These are phyloP conservation scores for Parascotia fuliginaria DNA, from an alignment of 2,888 invertebrate genomes.

Conservation along the genomic window DNA sequence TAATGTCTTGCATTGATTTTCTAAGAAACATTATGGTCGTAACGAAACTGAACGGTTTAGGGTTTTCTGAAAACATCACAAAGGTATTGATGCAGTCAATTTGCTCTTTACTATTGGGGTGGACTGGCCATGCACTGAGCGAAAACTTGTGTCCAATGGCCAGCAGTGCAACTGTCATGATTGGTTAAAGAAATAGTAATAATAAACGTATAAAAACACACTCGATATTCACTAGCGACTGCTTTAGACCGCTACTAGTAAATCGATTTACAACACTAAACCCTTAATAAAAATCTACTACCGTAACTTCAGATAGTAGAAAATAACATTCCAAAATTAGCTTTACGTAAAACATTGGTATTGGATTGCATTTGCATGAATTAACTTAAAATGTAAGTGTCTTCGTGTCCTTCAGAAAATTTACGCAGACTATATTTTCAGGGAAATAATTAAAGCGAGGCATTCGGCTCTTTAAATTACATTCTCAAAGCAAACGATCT, in stretches of 20 bases:
- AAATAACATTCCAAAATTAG: slow-evolving; percentile 1
- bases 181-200: background rate
- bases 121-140: too few species aligned
- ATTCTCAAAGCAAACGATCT: slow-evolving; percentile 61
- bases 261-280: slow-evolving; percentile 3
- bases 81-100: too few species aligned
- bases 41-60: too few species aligned
- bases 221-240: background rate
- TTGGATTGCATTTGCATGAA: slow-evolving; percentile 33
- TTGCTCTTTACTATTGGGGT: too few species aligned
- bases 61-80: too few species aligned
- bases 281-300: slow-evolving; percentile 1
- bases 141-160: too few species aligned
- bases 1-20: too few species aligned
- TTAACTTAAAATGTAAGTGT: slow-evolving; percentile 44
- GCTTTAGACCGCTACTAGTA: background rate
- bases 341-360: slow-evolving; percentile 1
- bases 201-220: background rate
- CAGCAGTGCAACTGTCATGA: background rate
- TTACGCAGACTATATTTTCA: slow-evolving; percentile 60
- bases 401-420: slow-evolving; percentile 55
- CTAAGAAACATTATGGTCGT: too few species aligned
- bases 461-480: slow-evolving; percentile 72
- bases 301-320: slow-evolving; percentile 3
- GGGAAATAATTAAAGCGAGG: slow-evolving; percentile 66